Percentiles rank a stretch among this genome's conserved stretches.
phyloP scores from a whole-genome alignment of 2,888 invertebrate genomes.

The Hoplodrina ambigua region DNA sequence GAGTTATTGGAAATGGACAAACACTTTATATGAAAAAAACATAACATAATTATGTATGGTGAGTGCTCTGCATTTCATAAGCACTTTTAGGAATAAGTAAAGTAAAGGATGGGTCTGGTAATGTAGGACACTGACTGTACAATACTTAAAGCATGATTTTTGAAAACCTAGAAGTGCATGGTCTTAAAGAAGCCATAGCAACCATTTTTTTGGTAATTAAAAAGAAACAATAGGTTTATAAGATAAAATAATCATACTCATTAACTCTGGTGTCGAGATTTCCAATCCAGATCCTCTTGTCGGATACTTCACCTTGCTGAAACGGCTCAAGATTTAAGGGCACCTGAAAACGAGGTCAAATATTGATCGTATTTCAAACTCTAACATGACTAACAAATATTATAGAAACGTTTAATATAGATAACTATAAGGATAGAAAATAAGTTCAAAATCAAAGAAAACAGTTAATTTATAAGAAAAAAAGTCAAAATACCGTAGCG shows the following conservation, averaged over 20 bases:
- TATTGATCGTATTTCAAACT: conserved; percentile 28
- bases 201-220: neutral
- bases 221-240: conserved; percentile 21
- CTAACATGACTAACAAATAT: neutral
- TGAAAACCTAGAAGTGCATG: neutral
- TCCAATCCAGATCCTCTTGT: conserved; percentile 96
- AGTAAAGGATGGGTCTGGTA: too few relatives aligned
- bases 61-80: too few relatives aligned
- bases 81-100: too few relatives aligned
- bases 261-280: conserved; percentile 97
- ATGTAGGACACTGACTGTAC: too few relatives aligned
- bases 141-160: neutral
- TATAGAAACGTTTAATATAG: neutral
- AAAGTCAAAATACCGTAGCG: conserved; percentile 70
- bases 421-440: neutral
- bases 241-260: conserved; percentile 94
- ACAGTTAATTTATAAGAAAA: neutral
- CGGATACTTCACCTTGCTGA: conserved; percentile 89
- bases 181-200: neutral
- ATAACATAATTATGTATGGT: too few relatives aligned
- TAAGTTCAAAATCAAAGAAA: neutral
- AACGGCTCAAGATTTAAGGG: conserved; percentile 91
- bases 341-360: conserved; percentile 72
- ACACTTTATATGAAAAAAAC: too few relatives aligned
- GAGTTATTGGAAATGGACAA: too few relatives aligned